Base-by-base conservation (phyloP, 2,888 invertebrate genomes). In the Priocnemis perturbator region DNA sequence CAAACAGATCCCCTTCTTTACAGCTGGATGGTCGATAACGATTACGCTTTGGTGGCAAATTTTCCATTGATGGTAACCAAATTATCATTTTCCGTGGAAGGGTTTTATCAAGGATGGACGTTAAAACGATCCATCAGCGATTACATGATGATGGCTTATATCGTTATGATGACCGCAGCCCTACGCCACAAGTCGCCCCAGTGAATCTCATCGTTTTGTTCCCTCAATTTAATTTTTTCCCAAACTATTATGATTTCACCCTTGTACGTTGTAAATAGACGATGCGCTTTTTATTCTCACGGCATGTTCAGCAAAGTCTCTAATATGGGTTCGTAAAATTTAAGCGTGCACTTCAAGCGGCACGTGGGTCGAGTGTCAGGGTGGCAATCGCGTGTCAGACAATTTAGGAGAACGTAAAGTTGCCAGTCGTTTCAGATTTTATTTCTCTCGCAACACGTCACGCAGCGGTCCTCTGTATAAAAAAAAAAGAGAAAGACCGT, bases 91-190 rank as follows among this genome's bases (percentile, higher is more conserved):
- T 60, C 77, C 0, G 73, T 78, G 3, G 76, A 80, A 71, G 78
- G 73, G 64, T 81, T 82, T 60, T 76, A 78, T 62, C 76, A 71
- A 15, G 78, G 75, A 4, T 84, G 84, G 84, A 82, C 84, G 0
- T 66, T 77, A 2, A 47, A 60, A 4, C 68, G 78, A 20, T 69
- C 76, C 3, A 75, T 86, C 19, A 82, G 82, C 48, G 81, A 86
- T 77, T 86, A 86, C 68, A 71, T 78, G 71, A 84, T 84, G 80
- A 67, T 82, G 23, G 73, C 69, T 15, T 78, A 85, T 55, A 59
- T 81, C 17, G 73, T 84, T 53, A 64, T 83, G 20, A 82, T 82
- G 65, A 76, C 82, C 0, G 83, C 85, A 72, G 85, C 83, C 14
- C 60, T 85, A 1, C 72, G 78, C 26, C 74, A 72, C 66, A 30